These are phyloP conservation scores for Cromileptes altivelis DNA, from an alignment of 2,113 vertebrate species.

Conservation along the genomic window DNA sequence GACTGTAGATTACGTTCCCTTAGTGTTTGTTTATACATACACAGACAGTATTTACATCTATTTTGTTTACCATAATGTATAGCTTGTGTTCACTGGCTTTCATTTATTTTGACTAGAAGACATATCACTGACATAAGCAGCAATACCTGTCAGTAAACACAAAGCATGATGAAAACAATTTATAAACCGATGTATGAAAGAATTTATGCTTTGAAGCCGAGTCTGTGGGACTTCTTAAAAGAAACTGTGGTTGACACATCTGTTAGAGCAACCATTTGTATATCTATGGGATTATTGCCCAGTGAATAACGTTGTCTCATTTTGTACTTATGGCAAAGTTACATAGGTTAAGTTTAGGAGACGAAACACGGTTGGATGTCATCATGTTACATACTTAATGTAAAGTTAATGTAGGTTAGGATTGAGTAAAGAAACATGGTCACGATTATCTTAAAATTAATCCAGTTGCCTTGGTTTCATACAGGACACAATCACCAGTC, in stretches of 20 bases:
- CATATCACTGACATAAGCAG: neutral
- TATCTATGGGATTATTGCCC: no score
- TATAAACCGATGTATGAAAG: neutral
- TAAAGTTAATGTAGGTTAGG: no score
- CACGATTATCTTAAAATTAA: no score
- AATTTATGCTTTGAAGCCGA: neutral
- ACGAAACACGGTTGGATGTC: no score
- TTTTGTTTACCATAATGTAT: neutral
- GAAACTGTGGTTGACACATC: neutral
- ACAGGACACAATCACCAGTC: no score
- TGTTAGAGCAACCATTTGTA: no score
- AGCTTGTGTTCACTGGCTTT: neutral
- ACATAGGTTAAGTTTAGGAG: no score
- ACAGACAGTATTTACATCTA: neutral
- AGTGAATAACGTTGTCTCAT: no score
- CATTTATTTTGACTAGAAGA: neutral
- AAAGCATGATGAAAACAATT: neutral
- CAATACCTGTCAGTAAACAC: neutral
- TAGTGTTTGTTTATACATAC: neutral
- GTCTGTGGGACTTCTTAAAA: neutral
- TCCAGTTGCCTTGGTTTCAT: no score
- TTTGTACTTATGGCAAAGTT: no score
- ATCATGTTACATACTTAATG: no score
- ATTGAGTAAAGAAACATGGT: no score
- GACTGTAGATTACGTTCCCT: neutral